Evolutionary conservation across 2,113 vertebrate genomes (phyloP).

Genomic region (Uropsilus gracilis): DNA sequence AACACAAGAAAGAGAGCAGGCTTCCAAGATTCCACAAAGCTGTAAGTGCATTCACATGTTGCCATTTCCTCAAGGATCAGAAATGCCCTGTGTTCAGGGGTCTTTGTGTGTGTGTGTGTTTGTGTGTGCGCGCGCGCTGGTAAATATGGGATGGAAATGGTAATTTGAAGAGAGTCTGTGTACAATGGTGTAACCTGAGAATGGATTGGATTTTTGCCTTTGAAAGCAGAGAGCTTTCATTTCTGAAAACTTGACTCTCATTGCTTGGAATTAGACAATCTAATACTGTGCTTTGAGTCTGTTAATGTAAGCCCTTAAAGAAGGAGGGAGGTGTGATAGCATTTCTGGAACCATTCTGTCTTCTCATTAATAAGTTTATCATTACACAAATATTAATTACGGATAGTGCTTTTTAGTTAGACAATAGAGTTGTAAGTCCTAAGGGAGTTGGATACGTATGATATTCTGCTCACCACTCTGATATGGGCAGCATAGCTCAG

Average conservation of each 20-base stretch:
- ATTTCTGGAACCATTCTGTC: not conserved
- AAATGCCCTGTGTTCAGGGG: not conserved
- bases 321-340: not conserved
- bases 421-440: not conserved
- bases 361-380: slow-evolving; percentile 22
- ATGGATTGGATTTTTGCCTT: slow-evolving; percentile 6
- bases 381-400: slow-evolving; percentile 58
- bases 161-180: not conserved
- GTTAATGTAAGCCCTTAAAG: not conserved
- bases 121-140: not conserved
- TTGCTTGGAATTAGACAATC: slow-evolving; percentile 8
- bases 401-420: slow-evolving; percentile 45
- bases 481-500: not conserved
- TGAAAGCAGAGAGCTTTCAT: slow-evolving; percentile 21
- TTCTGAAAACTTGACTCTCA: slow-evolving; percentile 5
- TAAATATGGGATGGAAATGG: not conserved
- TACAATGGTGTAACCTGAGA: not conserved
- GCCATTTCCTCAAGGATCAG: not conserved
- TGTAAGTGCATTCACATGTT: not conserved
- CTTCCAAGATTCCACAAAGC: not conserved
- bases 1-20: not conserved
- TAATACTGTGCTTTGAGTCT: not conserved
- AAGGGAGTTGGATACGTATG: not conserved
- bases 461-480: not conserved
- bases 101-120: not conserved